Percentiles rank a stretch among this genome's conserved stretches.
Conservation (phyloP, 2,113 vertebrate species). For the Channa argus region DNA sequence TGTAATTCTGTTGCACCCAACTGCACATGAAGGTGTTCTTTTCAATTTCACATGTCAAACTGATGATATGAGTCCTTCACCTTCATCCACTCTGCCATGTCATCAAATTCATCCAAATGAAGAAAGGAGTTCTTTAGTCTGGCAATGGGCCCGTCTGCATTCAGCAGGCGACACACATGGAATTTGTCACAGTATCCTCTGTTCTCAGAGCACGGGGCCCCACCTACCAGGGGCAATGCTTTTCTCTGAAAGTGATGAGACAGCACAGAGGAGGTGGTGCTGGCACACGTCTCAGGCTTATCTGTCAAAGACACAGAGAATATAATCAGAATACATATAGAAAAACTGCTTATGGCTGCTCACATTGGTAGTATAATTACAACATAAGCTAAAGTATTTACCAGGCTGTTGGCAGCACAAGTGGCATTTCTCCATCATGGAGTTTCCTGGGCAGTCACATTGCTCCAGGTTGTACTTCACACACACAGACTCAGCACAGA, state of each 20-base stretch:
- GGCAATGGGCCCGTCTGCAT: conserved; percentile 85
- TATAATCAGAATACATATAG: not conserved
- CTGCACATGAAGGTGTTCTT: not conserved
- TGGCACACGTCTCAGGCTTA: conserved; percentile 78
- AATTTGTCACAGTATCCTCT: conserved; percentile 86
- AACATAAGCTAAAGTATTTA: conserved; percentile 46
- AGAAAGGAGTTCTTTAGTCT: conserved; percentile 84
- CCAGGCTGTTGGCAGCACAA: conserved; percentile 86
- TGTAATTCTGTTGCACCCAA: too few species aligned
- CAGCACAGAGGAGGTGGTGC: conserved; percentile 80
- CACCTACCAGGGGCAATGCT: conserved; percentile 66
- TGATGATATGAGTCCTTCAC: conserved; percentile 37
- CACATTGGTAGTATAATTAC: too few species aligned
- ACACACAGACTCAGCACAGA: conserved; percentile 79
- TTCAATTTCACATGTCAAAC: not conserved
- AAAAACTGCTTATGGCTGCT: not conserved
- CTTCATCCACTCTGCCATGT: conserved; percentile 84
- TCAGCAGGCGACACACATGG: conserved; percentile 80
- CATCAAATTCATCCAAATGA: conserved; percentile 76
- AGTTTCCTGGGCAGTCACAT: conserved; percentile 78
- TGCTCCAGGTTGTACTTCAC: conserved; percentile 77
- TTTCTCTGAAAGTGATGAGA: conserved; percentile 72
- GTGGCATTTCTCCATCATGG: conserved; percentile 78
- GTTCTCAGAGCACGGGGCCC: conserved; percentile 79
- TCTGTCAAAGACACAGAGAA: conserved; percentile 53